Evolutionary conservation across 2,888 invertebrate genomes (phyloP), one percentile per base, ranked within the genome.

Genomic region (Macropis europaea): DNA sequence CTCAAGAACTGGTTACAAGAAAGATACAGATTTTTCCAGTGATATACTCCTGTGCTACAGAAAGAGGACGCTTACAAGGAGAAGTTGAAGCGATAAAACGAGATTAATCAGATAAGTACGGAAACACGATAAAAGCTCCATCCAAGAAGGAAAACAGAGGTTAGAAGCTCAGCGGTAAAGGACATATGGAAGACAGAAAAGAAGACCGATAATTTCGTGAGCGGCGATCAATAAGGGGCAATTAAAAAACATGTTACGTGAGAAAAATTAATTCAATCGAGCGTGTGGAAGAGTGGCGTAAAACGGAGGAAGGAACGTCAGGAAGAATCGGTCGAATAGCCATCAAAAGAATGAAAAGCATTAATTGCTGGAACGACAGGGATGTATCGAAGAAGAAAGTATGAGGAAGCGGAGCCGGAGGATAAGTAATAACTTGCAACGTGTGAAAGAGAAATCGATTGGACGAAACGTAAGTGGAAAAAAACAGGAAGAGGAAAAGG

Each of bases 391-490:
- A 32, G 42, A 45, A 48, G 30, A 50, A 45, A 40, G 32, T 38
- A 38, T 59, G 40, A 48, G 53, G 71, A 57, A 42, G 62, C 50
- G 7, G 17, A 24, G 6, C 32, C n/a, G 32, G 11, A 15, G 52
- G 66, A 57, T 61, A 62, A 62, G 42, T 43, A 67, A 54, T 50
- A 60, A 64, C 13, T 19, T 50, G 53, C 28, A 19, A 57, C 36
- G 71, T 38, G 72, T 40, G 73, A 66, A 72, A 60, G 66, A 73
- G 72, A 73, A 73, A 73, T 72, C 66, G 73, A 66, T 66, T 42
- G 73, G 36, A 48, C 17, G 57, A 53, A 62, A 56, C 38, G 48
- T 57, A 32, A 66, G 47, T 40, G 59, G 56, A 53, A 19, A 47
- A 66, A 54, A 34, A 52, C 9, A 45, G 36, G 38, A 54, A 47